These are phyloP conservation scores for Furcifer pardalis DNA, from an alignment of 2,797 vertebrate species.

Conservation along the genomic window DNA sequence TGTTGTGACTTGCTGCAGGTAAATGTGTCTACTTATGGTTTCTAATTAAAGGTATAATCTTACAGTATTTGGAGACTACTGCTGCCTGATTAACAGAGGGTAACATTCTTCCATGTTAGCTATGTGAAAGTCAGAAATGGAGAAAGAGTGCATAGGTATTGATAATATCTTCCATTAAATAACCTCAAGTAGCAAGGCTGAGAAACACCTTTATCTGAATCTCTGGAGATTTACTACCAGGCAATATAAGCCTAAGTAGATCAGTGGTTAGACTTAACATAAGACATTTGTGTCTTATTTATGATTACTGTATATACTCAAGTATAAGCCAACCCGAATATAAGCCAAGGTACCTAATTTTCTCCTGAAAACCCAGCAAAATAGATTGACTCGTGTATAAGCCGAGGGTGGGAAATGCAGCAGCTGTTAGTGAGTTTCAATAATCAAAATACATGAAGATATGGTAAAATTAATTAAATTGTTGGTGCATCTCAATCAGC, in stretches of 20 bases:
- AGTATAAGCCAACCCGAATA: too few species aligned
- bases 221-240: neutral
- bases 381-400: too few species aligned
- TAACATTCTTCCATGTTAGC: neutral
- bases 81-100: neutral
- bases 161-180: neutral
- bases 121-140: neutral
- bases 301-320: too few species aligned
- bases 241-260: neutral
- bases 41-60: neutral
- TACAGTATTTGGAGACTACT: neutral
- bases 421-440: too few species aligned
- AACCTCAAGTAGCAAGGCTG: neutral
- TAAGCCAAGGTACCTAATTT: too few species aligned
- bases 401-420: too few species aligned
- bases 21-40: neutral
- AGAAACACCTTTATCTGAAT: neutral
- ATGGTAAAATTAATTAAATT: too few species aligned
- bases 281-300: neutral
- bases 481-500: too few species aligned
- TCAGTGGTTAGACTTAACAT: too few species aligned
- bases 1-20: neutral
- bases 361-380: too few species aligned
- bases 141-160: neutral
- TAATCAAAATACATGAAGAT: too few species aligned